Base-by-base conservation (phyloP, 1,140 invertebrate genomes). In the Tyrophagus putrescentiae region DNA sequence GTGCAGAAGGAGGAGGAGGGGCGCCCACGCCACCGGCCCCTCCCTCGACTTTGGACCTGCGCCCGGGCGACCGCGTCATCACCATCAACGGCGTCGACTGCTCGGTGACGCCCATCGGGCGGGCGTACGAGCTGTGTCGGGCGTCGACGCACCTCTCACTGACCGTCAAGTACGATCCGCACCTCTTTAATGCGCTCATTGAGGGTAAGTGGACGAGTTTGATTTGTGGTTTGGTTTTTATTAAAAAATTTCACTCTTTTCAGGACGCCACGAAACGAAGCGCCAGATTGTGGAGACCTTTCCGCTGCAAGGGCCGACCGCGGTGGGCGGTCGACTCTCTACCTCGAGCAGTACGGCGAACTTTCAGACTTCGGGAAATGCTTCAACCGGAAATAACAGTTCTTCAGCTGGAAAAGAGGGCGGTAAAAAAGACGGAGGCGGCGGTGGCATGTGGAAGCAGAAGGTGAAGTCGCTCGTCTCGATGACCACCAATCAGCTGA, bases 81-180 rank as follows among this genome's bases (percentile, higher is more conserved):
- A 90, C 97, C 76, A 92, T 98, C 0, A 98, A 98, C 72, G 91
- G 93, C 23, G 87, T 95, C 68, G 93, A 84, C 66, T 95, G 98
- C 72, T 83, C 89, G 68, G 87, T 91, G 70, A 84, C 97, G 39
- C 86, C 82, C 65, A 84, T 91, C 69, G 80, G 83, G 21, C 81
- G 83, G 69, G 93, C 94, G 4, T 76, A 96, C 64, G 94, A 98
- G 72, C 84, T 97, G 56, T 79, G 98, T 1, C 80, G 83, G 60
- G 84, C 87, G 41, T 89, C 91, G 23, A 98, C 94, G 53, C 94
- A 98, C 76, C 76, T 98, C 39, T 91, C 87, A 70, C 87, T 98
- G 65, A 90, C 87, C 36, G 89, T 98, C n/a, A 96, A 96, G 76
- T 95, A 90, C 65, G 98, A 99, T 65, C 61, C 59, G 23, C 29